A percentile compares a stretch with the other conserved stretches of the same genome.
These are phyloP conservation scores for Drosophila monieri DNA, from an alignment of 2,888 invertebrate species.

Conservation along the genomic window DNA sequence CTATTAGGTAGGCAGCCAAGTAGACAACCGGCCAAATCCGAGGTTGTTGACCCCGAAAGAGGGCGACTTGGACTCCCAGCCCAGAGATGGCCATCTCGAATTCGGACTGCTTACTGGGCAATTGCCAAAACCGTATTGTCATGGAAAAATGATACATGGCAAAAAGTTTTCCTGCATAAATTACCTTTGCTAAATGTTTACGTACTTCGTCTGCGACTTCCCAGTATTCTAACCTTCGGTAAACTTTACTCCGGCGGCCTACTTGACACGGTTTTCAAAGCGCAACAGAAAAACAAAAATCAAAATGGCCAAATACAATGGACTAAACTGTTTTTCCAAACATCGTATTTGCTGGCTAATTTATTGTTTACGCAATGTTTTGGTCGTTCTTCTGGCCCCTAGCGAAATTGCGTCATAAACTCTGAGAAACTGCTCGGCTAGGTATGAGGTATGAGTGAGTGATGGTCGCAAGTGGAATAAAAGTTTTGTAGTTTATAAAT, in stretches of 20 bases:
- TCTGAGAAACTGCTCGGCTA: slow-evolving; percentile 40
- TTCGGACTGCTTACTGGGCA: slow-evolving; percentile 46
- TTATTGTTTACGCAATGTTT: slow-evolving; percentile 69
- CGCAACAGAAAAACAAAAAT: slow-evolving; percentile 16
- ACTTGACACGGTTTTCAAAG: slow-evolving; percentile 51
- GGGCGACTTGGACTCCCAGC: slow-evolving; percentile 11
- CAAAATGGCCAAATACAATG: slow-evolving; percentile 37
- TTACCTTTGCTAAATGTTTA: slow-evolving; percentile 47
- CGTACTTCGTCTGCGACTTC: slow-evolving; percentile 16
- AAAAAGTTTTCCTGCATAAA: slow-evolving; percentile 51
- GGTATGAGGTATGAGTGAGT: slow-evolving; percentile 51
- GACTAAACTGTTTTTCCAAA: slow-evolving; percentile 56
- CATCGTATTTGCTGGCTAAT: slow-evolving; percentile 64
- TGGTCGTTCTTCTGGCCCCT: slow-evolving; percentile 27
- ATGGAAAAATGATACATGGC: slow-evolving; percentile 54
- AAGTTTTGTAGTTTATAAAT: slow-evolving; percentile 59
- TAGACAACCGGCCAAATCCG: slow-evolving; percentile 22
- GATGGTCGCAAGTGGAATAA: slow-evolving; percentile 43
- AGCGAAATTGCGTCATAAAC: slow-evolving; percentile 61
- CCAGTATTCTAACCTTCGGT: slow-evolving; percentile 22
- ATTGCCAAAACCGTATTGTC: slow-evolving; percentile 63
- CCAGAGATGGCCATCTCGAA: slow-evolving; percentile 37
- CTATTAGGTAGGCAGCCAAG: slow-evolving; percentile 37
- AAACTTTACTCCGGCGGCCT: slow-evolving; percentile 22
- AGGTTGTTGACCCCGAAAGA: slow-evolving; percentile 59